These are phyloP conservation scores for Hyphantria cunea DNA, from an alignment of 1,140 invertebrate genomes.

Conservation along the genomic window DNA sequence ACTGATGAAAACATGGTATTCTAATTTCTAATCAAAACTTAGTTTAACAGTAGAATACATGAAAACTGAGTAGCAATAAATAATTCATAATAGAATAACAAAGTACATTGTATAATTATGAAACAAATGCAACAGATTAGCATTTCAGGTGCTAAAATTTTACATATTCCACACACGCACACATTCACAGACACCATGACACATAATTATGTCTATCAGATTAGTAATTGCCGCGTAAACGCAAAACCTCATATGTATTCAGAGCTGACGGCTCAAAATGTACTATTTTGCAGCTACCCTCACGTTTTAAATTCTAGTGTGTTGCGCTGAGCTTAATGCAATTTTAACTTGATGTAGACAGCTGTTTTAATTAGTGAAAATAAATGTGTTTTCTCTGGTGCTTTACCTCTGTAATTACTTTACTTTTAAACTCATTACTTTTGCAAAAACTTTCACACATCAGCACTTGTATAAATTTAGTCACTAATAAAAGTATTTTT, in stretches of 20 bases:
- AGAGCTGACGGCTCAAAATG: slow-evolving; percentile 18
- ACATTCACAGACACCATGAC: slow-evolving; percentile 33
- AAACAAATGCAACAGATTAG: slow-evolving; percentile 31
- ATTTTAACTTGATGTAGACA: slow-evolving; percentile 14
- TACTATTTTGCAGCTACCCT: slow-evolving; percentile 11
- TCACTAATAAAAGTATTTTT: too few relatives aligned
- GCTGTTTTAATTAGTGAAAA: slow-evolving; percentile 15
- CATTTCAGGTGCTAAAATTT: slow-evolving; percentile 18
- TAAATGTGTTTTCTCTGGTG: not conserved
- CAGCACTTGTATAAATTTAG: too few relatives aligned
- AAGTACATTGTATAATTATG: slow-evolving; percentile 13
- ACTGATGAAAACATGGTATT: too few relatives aligned
- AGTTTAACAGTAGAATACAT: too few relatives aligned
- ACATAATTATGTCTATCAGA: slow-evolving; percentile 48
- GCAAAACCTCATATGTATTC: slow-evolving; percentile 50
- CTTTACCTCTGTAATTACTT: not conserved
- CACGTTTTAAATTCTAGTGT: slow-evolving; percentile 21
- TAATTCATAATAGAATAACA: not conserved
- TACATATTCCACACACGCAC: slow-evolving; percentile 25
- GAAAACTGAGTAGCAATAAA: too few relatives aligned
- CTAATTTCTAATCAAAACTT: too few relatives aligned
- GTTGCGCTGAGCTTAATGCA: slow-evolving; percentile 19
- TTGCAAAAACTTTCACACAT: too few relatives aligned
- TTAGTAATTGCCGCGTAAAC: slow-evolving; percentile 50
- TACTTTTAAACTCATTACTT: not conserved